Percentiles rank a stretch among this genome's conserved stretches.
phyloP scores from a whole-genome alignment of 2,888 invertebrate genomes.

The Gnatocerus cornutus region DNA sequence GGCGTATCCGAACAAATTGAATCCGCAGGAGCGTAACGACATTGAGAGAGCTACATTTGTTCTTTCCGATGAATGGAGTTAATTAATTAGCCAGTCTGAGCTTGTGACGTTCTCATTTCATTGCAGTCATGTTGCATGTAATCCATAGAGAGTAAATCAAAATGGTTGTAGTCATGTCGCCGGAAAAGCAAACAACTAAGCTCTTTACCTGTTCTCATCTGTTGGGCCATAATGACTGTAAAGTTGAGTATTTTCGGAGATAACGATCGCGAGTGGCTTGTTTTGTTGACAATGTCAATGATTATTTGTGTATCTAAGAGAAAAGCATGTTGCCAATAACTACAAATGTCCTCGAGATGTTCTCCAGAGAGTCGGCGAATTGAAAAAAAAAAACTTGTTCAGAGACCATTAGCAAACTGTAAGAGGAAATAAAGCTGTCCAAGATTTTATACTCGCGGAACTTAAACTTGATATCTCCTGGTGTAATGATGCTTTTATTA shows the following conservation, averaged over 20 bases:
- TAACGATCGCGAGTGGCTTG: too few relatives aligned
- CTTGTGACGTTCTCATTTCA: conserved; percentile 59
- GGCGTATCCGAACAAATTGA: conserved; percentile 63
- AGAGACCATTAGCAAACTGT: conserved; percentile 55
- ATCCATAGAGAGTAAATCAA: conserved; percentile 57
- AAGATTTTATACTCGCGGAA: conserved; percentile 55
- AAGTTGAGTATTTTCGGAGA: background rate
- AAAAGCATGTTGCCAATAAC: too few relatives aligned
- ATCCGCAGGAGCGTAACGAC: conserved; percentile 62
- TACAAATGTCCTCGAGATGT: conserved; percentile 16
- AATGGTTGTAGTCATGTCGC: conserved; percentile 51
- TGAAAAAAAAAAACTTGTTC: conserved; percentile 51
- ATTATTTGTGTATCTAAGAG: background rate
- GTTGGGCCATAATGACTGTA: background rate
- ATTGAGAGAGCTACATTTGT: conserved; percentile 61
- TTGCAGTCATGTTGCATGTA: conserved; percentile 61
- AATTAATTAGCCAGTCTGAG: conserved; percentile 62
- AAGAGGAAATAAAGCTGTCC: conserved; percentile 53
- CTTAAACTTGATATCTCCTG: conserved; percentile 56
- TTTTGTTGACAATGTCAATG: background rate
- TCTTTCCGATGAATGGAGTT: conserved; percentile 64
- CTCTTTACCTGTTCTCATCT: background rate
- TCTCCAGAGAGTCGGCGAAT: conserved; percentile 42
- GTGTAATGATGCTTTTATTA: conserved; percentile 60
- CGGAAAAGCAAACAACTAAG: conserved; percentile 46